Evolutionary conservation across 2,797 vertebrate species (phyloP).

Genomic region (Phoeniculus purpureus): DNA sequence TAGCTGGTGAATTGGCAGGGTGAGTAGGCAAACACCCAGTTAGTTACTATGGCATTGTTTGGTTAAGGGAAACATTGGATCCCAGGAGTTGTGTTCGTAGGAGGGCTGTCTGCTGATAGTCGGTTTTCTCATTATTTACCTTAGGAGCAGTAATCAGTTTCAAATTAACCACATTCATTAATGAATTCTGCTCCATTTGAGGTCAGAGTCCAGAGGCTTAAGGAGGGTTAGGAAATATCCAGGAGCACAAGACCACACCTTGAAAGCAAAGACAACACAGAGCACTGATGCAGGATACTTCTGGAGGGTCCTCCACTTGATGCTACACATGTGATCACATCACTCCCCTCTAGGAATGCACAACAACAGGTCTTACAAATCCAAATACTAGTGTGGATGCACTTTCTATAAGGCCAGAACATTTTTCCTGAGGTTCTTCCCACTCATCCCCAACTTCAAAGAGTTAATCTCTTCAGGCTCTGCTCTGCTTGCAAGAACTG

Average conservation of each 20-base stretch:
- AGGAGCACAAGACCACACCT: background rate
- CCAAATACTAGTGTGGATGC: background rate
- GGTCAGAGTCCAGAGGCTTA: constrained; percentile 1
- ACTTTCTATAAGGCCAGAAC: background rate
- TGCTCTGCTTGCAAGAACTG: background rate
- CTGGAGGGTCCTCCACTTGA: background rate
- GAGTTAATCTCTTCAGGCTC: background rate
- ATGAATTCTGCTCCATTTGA: background rate
- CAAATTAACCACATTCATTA: constrained; percentile 19
- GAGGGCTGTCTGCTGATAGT: background rate
- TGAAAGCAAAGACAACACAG: background rate
- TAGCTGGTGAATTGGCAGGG: background rate
- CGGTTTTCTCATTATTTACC: constrained; percentile 24
- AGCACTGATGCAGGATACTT: background rate
- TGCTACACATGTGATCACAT: background rate
- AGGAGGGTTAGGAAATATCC: background rate
- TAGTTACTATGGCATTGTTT: background rate
- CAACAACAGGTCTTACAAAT: background rate
- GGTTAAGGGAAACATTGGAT: background rate
- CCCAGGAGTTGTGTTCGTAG: background rate
- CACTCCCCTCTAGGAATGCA: background rate
- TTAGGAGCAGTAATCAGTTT: constrained; percentile 38
- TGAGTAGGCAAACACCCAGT: background rate
- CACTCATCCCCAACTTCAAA: background rate
- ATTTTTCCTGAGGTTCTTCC: background rate